phyloP scores from a whole-genome alignment of 2,797 vertebrate genomes.

The Danio choprae region DNA sequence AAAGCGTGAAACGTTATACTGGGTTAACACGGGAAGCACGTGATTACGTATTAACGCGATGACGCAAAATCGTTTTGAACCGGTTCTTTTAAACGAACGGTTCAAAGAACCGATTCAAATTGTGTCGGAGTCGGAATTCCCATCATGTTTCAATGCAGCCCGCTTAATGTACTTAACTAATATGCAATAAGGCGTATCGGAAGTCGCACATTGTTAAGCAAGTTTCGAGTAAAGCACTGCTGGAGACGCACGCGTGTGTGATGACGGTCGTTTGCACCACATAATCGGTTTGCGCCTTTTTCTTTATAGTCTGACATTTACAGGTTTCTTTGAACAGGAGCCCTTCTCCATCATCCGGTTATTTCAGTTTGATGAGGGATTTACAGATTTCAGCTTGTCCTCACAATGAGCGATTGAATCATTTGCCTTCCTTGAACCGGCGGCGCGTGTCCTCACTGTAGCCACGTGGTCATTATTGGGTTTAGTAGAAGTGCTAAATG shows the following conservation, averaged over 20 bases:
- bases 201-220: slow-evolving; percentile 18
- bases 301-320: neutral
- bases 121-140: neutral
- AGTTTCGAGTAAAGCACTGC: neutral
- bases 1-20: neutral
- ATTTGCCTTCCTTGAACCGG: neutral
- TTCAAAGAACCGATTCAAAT: slow-evolving; percentile 1
- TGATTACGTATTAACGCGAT: slow-evolving; percentile 16
- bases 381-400: neutral
- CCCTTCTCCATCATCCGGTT: neutral
- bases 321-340: slow-evolving; percentile 6
- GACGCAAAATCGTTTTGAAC: slow-evolving; percentile 17
- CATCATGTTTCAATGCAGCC: neutral
- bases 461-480: slow-evolving; percentile 11
- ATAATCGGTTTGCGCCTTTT: neutral
- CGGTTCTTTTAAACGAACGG: neutral
- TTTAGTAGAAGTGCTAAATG: neutral
- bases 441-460: neutral
- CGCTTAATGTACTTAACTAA: neutral
- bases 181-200: slow-evolving; percentile 25
- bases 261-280: neutral
- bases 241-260: neutral
- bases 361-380: slow-evolving; percentile 6
- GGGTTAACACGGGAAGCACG: neutral
- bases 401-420: neutral